Base-by-base conservation (phyloP, 2,888 invertebrate species). In the Dolomedes plantarius region DNA sequence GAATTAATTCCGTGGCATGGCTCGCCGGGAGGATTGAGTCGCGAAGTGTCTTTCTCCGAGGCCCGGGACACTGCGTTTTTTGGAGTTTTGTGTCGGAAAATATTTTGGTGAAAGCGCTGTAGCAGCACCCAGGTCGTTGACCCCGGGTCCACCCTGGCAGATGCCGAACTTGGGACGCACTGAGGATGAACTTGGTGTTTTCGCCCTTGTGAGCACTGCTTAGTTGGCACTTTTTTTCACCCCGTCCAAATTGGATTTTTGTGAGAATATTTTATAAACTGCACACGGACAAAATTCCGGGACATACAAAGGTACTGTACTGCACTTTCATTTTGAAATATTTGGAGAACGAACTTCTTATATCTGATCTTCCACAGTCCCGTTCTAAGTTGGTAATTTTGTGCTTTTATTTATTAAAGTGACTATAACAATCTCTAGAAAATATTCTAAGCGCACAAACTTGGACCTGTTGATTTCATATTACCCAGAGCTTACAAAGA, bases 161-260 rank as follows among this genome's bases (percentile, higher is more conserved):
- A 32, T 29, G 27, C 23, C 32, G 31, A 56, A 56, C 32, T 32
- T 31, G 32, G 65, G 19, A 65, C 64, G 29, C 7, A 28, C 28
- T 64, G 79, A 36, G 74, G 73, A 62, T 75, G 81, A 81, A 75
- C 81, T 81, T 81, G 81, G 75, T 73, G 50, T 50, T 32, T 46
- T 36, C 65, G 39, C 27, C 36, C 28, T 31, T 16, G 7, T 65
- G 27, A 65, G 65, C 19, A 31, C 31, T 19, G 65, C 32, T 31
- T 32, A 31, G 32, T 32, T 65, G 19, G 65, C 31, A 65, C 5
- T 31, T 65, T 65, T 31, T 31, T n/a, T 7, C 1, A 23, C 13
- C n/a, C n/a, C n/a, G n/a, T n/a, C n/a, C n/a, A n/a, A n/a, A 23
- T 56, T 56, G 56, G 56, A 56, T 23, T 23, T 56, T n/a, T 56